Evolutionary conservation across 2,113 vertebrate genomes (phyloP).

Genomic region (Rousettus leschenaultii): DNA sequence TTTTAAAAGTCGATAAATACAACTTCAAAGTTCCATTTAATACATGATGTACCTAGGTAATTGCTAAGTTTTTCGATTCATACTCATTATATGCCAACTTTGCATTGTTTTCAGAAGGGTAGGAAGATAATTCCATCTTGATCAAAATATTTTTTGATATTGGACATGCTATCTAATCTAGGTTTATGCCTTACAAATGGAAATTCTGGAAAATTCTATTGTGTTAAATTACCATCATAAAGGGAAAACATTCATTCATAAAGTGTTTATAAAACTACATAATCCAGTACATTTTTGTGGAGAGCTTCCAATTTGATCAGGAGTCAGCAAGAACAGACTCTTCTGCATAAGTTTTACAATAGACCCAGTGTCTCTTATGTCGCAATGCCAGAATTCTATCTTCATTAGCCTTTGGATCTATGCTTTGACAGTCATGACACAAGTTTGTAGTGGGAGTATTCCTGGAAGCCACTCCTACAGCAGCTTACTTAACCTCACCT

Average conservation of each 20-base stretch:
- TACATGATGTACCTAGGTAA: not conserved
- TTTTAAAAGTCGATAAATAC: not conserved
- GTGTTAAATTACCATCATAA: not conserved
- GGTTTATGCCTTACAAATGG: not conserved
- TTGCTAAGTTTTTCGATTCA: not conserved
- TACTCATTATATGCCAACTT: not conserved
- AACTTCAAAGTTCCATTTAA: not conserved
- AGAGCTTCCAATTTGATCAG: not conserved
- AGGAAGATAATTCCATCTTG: not conserved
- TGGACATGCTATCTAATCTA: not conserved
- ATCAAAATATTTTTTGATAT: not conserved
- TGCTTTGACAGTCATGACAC: not conserved
- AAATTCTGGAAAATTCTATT: not conserved
- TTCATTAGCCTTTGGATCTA: not conserved
- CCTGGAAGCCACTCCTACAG: not conserved
- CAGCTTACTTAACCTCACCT: not conserved
- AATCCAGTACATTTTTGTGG: not conserved
- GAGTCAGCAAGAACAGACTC: not conserved
- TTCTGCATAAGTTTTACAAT: not conserved
- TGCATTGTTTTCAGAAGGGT: not conserved
- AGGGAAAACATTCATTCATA: not conserved
- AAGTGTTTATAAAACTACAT: not conserved
- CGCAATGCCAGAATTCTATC: not conserved
- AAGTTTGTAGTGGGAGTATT: not conserved
- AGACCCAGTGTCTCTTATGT: not conserved